A percentile compares a stretch with the other conserved stretches of the same genome.
These are phyloP conservation scores for Mormoops blainvillei DNA, from an alignment of 2,113 vertebrate species.

Conservation along the genomic window DNA sequence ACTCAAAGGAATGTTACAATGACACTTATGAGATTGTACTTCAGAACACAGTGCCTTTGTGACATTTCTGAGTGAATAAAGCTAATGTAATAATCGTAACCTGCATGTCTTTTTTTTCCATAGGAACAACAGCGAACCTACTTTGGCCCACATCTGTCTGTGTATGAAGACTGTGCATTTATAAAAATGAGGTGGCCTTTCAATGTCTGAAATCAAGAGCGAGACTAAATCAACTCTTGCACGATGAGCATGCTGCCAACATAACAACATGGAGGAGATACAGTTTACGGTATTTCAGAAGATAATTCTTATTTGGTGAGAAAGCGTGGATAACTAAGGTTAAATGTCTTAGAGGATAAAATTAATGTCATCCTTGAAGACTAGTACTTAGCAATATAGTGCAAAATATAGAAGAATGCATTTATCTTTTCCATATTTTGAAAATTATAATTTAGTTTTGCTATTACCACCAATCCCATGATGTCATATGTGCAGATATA, in stretches of 20 bases:
- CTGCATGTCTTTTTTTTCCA: background rate
- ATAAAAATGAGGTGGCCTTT: background rate
- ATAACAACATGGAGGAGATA: background rate
- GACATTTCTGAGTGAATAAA: background rate
- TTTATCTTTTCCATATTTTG: background rate
- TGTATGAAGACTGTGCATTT: background rate
- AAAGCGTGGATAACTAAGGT: background rate
- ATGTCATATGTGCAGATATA: background rate
- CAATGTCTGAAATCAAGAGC: background rate
- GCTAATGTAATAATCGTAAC: background rate
- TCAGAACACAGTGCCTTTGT: background rate
- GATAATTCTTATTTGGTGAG: background rate
- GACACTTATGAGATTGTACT: background rate
- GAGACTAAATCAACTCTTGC: background rate
- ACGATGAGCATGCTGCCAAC: background rate
- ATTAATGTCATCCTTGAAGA: background rate
- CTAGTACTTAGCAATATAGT: background rate
- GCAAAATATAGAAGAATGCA: background rate
- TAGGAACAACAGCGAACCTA: background rate
- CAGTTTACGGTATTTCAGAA: background rate
- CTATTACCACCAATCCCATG: background rate
- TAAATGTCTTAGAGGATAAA: background rate
- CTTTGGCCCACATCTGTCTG: background rate
- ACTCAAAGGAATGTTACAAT: background rate
- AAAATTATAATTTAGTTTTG: background rate